A percentile compares a stretch with the other conserved stretches of the same genome.
Conservation (phyloP, 2,113 vertebrate species). For the Diadophis punctatus region DNA sequence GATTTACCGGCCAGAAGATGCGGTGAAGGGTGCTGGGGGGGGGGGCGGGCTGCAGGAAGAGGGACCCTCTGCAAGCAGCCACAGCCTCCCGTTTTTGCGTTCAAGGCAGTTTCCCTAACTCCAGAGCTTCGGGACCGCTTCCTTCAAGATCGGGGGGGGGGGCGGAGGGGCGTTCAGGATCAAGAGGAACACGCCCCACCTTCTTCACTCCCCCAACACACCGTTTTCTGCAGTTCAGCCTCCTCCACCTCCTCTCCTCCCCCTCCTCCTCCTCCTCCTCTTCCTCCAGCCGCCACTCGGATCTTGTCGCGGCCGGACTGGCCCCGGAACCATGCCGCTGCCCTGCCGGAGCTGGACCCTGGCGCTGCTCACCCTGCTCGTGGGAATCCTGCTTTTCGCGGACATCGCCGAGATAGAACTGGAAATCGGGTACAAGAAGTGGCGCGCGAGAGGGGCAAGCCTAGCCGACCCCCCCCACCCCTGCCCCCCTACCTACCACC, state of each 20-base stretch:
- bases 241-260: not conserved
- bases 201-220: not conserved
- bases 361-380: slow-evolving; percentile 80
- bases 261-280: not conserved
- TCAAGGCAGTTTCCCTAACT: not conserved
- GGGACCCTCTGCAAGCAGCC: not conserved
- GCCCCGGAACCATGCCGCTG: slow-evolving; percentile 67
- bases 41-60: too few species aligned
- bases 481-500: too few species aligned
- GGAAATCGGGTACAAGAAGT: slow-evolving; percentile 74
- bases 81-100: not conserved
- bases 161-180: not conserved
- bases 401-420: slow-evolving; percentile 88
- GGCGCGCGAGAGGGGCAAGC: not conserved
- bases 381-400: slow-evolving; percentile 80
- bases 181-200: not conserved
- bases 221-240: not conserved
- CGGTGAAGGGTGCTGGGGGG: too few species aligned
- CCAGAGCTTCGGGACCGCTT: not conserved
- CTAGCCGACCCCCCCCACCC: not conserved
- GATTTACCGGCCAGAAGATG: not conserved
- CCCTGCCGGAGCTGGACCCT: slow-evolving; percentile 82
- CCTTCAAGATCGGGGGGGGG: not conserved
- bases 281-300: not conserved
- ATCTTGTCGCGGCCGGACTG: not conserved